Percentiles rank a stretch among this genome's conserved stretches.
Conservation (phyloP, 2,888 invertebrate species). For the Sisyra terminalis region DNA sequence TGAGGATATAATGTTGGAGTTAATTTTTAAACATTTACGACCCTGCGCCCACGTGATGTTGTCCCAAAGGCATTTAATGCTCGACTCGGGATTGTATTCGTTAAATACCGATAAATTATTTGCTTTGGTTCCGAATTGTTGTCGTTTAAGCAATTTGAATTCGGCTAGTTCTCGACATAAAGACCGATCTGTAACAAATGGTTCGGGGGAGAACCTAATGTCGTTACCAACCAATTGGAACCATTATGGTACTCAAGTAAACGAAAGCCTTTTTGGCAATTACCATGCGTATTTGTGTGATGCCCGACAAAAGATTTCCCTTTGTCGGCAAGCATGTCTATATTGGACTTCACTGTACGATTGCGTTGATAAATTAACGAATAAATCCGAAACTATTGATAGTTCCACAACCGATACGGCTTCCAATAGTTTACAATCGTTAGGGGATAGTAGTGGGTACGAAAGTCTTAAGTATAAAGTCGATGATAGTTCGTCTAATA, state of each 20-base stretch:
- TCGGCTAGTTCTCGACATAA: conserved; percentile 1
- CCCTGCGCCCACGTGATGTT: conserved; percentile 68
- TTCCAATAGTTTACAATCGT: conserved; percentile 46
- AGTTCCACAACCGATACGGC: no score
- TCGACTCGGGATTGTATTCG: conserved; percentile 55
- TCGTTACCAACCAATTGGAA: conserved; percentile 29
- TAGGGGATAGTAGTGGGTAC: conserved; percentile 64
- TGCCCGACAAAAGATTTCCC: conserved; percentile 60
- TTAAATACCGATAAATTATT: conserved; percentile 61
- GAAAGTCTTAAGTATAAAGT: conserved; percentile 48
- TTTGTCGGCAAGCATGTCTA: conserved; percentile 55
- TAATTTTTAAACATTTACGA: conserved; percentile 70
- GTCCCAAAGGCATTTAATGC: conserved; percentile 55
- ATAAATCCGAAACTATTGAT: no score
- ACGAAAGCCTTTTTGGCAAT: conserved; percentile 59
- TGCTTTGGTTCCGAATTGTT: conserved; percentile 52
- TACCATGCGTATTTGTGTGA: conserved; percentile 77
- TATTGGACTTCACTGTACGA: conserved; percentile 49
- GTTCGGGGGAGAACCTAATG: conserved; percentile 1
- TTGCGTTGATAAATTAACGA: conserved; percentile 29
- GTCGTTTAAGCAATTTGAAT: conserved; percentile 19
- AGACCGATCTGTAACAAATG: not conserved
- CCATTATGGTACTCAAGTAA: conserved; percentile 30
- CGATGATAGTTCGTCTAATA: conserved; percentile 32
- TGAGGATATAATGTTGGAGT: conserved; percentile 89